These are phyloP conservation scores for Heterocephalus glaber DNA, from an alignment of 2,113 vertebrate genomes.

Conservation along the genomic window DNA sequence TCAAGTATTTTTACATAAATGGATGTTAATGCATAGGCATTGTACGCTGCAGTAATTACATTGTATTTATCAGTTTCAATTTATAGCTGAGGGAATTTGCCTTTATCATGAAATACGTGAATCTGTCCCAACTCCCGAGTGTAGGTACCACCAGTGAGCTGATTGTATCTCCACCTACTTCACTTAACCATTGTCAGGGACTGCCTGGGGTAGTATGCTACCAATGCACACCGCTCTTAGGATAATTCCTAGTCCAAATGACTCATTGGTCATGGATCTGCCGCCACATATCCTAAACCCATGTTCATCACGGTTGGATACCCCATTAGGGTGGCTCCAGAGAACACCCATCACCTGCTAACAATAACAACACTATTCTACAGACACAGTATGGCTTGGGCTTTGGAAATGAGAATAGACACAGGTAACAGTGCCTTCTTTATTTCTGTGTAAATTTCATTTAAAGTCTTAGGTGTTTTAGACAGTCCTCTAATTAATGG, in stretches of 20 bases:
- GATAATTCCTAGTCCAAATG: background rate
- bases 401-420: constrained; percentile 59
- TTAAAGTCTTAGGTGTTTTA: constrained; percentile 42
- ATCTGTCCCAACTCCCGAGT: background rate
- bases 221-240: background rate
- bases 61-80: constrained; percentile 46
- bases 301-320: background rate
- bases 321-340: background rate
- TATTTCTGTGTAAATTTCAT: constrained; percentile 50
- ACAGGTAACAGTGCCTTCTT: background rate
- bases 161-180: constrained; percentile 27
- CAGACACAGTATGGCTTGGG: background rate
- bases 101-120: background rate
- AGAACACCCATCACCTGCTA: constrained; percentile 24
- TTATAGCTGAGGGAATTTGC: background rate
- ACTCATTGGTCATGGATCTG: background rate
- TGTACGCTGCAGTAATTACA: background rate
- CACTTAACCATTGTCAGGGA: background rate
- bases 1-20: constrained; percentile 62
- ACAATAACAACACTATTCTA: constrained; percentile 25
- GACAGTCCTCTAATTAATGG: constrained; percentile 49
- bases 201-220: background rate
- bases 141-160: background rate
- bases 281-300: background rate
- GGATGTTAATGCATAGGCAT: constrained; percentile 51